These are phyloP conservation scores for Nothoprocta perdicaria DNA, from an alignment of 2,113 vertebrate species.

Conservation along the genomic window DNA sequence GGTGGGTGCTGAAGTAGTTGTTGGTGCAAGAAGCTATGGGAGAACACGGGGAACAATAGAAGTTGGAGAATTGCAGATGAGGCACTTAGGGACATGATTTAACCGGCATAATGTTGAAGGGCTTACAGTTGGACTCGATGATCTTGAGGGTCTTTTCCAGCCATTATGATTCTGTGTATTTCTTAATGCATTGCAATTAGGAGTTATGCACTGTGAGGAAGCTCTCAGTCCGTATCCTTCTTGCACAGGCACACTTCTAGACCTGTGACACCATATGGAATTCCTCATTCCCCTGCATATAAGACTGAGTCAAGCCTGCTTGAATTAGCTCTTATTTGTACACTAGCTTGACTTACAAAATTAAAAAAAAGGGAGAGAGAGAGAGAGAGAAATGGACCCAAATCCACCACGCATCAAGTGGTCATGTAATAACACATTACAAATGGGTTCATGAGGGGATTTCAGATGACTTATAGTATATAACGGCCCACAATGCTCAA, in stretches of 20 bases:
- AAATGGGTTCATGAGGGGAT: conserved; percentile 20
- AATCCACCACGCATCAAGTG: background rate
- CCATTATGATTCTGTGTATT: background rate
- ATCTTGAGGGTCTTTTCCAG: no score
- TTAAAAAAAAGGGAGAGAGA: background rate
- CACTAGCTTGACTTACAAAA: background rate
- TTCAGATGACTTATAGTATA: conserved; percentile 39
- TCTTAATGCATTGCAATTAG: background rate
- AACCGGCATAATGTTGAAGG: no score
- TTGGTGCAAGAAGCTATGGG: background rate
- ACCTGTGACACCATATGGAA: background rate
- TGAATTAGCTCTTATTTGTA: background rate
- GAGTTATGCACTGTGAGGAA: background rate
- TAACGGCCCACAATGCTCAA: background rate
- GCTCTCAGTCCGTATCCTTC: background rate
- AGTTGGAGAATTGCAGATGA: background rate
- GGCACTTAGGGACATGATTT: no score
- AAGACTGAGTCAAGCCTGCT: background rate
- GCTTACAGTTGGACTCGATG: no score
- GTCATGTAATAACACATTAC: background rate
- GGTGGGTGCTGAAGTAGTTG: background rate
- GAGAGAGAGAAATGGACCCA: background rate
- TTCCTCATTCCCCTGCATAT: background rate
- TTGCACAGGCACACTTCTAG: background rate
- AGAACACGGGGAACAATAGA: background rate